Evolutionary conservation across 2,888 invertebrate species (phyloP), one percentile per base, ranked within the genome.

Genomic region (Endotricha flammealis): DNA sequence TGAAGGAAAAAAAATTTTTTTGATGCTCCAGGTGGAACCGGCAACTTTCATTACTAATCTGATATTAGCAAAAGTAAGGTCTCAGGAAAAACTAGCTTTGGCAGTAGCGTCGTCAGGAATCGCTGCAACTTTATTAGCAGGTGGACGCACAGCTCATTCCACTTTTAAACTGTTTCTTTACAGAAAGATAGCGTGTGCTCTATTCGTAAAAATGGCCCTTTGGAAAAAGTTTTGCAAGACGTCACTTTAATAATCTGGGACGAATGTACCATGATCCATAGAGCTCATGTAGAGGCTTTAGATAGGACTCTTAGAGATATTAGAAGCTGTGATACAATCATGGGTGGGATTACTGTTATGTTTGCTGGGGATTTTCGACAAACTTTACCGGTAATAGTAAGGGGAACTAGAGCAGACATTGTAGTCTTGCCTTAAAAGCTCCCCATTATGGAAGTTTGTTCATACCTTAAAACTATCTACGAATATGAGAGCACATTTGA

Each of bases 401-500:
- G 25, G 12, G 24, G 25, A 25, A 25, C 25, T 25, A 25, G 25
- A 25, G 11, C 25, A 25, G 25, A 16, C 16, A 16, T 16, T 16
- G 16, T 16, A 16, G 16, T 16, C 16, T 16, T 16, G 16, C 16
- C 16, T 16, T 16, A 16, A 16, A 16, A 16, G 6, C 6, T 53
- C 50, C 7, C 40, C 42, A 20, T 46, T 53, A 36, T 51, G 53
- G 51, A 40, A 37, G 9, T 42, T 36, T 33, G 41, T 51, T n/a
- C 12, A 48, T 24, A 46, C 9, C 11, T 37, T 51, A 42, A 46
- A 48, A 42, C 25, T 53, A 39, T 25, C 36, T 16, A 49, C 44
- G 13, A 49, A 53, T 43, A 53, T 53, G 50, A 47, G 53, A 46
- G 50, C 43, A 36, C 44, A 46, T 46, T 46, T 51, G 24, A 36